Evolutionary conservation across 64 coral and sea anemone genomes (phyloP).

Genomic region (Porites lutea): DNA sequence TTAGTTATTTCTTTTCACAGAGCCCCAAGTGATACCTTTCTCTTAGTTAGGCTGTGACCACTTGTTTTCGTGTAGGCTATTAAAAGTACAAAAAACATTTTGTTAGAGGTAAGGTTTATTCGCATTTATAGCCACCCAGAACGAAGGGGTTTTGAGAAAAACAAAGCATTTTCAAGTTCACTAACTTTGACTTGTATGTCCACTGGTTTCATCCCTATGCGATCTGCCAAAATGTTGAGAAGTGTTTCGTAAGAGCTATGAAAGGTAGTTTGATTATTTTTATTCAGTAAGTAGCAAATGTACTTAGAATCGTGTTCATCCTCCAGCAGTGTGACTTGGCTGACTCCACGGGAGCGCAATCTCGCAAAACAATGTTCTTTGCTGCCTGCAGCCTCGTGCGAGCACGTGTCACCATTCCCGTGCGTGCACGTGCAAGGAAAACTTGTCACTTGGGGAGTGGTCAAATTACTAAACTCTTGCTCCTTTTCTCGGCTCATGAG

Average conservation of each 20-base stretch:
- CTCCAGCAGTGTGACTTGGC: background rate
- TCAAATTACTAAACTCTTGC: background rate
- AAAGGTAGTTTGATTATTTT: background rate
- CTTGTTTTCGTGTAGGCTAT: no score
- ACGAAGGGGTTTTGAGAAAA: background rate
- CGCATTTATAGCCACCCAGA: background rate
- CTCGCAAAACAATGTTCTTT: conserved; percentile 11
- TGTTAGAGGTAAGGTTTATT: background rate
- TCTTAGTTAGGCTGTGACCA: no score
- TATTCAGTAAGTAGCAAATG: background rate
- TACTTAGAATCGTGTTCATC: conserved; percentile 23
- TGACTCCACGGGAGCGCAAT: background rate
- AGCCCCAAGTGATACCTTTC: no score
- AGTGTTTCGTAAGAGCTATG: conserved; percentile 24
- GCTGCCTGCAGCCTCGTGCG: background rate
- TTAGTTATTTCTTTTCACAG: no score
- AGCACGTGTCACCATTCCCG: background rate
- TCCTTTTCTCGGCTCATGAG: background rate
- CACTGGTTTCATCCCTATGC: conserved; percentile 40
- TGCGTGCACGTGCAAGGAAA: conserved; percentile 55
- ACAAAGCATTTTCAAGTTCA: conserved; percentile 28
- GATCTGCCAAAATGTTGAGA: conserved; percentile 21
- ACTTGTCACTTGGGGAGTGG: conserved; percentile 6
- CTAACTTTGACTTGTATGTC: conserved; percentile 13
- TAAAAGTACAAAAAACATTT: no score